Evolutionary conservation across 2,888 invertebrate species (phyloP), one percentile per base, ranked within the genome.

Genomic region (Mythimna impura): DNA sequence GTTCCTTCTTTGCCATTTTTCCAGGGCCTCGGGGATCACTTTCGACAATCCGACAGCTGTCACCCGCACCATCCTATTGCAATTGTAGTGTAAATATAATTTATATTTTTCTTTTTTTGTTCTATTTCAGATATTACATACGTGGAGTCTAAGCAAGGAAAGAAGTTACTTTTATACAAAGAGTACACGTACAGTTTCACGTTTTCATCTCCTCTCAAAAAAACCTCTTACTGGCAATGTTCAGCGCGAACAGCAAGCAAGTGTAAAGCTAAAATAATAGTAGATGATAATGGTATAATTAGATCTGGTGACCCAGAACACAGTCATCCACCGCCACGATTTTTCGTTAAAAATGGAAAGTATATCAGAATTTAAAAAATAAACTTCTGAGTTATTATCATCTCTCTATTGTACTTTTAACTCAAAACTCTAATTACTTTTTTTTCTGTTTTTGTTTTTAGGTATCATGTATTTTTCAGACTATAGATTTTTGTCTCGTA

Each of bases 221-320:
- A 64, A 55, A 73, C 63, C 4, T 25, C 54, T 2, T 36, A 67
- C 22, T 74, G 74, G 74, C 34, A 30, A 8, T 76, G 76, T 17
- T n/a, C 76, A 20, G 57, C 43, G 14, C 20, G 64, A 50, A 61
- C 36, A 30, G 0, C 14, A 3, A 61, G 30, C 22, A 58, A 12
- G 2, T 78, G 78, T 36, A 79, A 47, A 55, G 78, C 74, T 14
- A 79, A 66, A 52, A 0, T 80, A n/a, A 20, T 55, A 20, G 0
- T 80, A 3, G 54, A 76, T 63, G 8, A 17, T 17, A 12, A 20
- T 22, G 52, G 57, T 47, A 52, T 4, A 6, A 71, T 79, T 9
- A 36, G 25, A 34, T 64, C 75, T 9, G 52, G 75, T 12, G 40
- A 17, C 14, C 6, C 10, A 5, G 47, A 61, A 0, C 79, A 79